A percentile compares a stretch with the other conserved stretches of the same genome.
Evolutionary conservation across 1,140 invertebrate species (phyloP).

Genomic region (Campoletis sonorensis): DNA sequence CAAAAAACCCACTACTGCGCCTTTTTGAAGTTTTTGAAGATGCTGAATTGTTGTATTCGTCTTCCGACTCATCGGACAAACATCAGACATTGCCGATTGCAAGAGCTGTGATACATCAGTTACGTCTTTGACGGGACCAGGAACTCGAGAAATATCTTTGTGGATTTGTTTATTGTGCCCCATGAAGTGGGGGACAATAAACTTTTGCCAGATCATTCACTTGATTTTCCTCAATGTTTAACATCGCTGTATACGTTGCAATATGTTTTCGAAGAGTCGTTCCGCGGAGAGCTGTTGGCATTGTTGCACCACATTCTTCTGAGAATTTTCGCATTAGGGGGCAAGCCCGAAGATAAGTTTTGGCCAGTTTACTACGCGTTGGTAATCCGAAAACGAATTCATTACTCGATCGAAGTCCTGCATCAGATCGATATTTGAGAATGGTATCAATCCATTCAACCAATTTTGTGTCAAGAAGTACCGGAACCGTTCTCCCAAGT

Average conservation of each 20-base stretch:
- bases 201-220: conserved; percentile 17
- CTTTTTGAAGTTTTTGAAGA: too few relatives aligned
- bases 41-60: too few relatives aligned
- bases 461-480: background rate
- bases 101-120: background rate
- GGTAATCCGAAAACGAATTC: background rate
- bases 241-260: conserved; percentile 35
- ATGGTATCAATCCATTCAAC: background rate
- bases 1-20: too few relatives aligned
- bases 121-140: background rate
- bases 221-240: conserved; percentile 29
- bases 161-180: conserved; percentile 16
- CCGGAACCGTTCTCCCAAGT: conserved; percentile 22
- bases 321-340: conserved; percentile 31
- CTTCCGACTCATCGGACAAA: too few relatives aligned
- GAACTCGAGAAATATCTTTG: background rate
- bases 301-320: conserved; percentile 17
- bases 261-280: conserved; percentile 47
- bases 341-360: conserved; percentile 25
- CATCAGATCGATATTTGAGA: background rate
- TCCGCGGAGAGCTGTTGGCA: conserved; percentile 33
- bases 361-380: background rate
- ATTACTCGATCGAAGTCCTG: background rate
- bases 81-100: background rate
- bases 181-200: too few relatives aligned